Conservation (phyloP, 2,888 invertebrate genomes). For the Machimus rusticus region DNA sequence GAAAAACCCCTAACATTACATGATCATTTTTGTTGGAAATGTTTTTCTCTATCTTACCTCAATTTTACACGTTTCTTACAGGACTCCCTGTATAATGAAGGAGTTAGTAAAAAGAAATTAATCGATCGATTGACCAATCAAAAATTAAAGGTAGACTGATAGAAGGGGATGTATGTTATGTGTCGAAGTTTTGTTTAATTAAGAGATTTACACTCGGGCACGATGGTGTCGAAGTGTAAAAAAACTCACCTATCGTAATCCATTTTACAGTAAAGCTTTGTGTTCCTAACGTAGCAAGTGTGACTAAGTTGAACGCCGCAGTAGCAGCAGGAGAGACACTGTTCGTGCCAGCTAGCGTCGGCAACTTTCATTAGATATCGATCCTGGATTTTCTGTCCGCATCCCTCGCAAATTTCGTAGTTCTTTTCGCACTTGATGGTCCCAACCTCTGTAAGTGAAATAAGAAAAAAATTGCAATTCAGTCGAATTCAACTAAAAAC, state of each 20-base stretch:
- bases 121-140: background rate
- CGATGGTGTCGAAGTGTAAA: background rate
- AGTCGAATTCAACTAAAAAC: slow-evolving; percentile 20
- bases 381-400: slow-evolving; percentile 94
- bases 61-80: background rate
- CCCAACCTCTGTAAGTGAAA: slow-evolving; percentile 60
- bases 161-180: background rate
- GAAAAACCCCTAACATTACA: too few species aligned
- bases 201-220: background rate
- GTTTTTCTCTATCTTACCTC: background rate
- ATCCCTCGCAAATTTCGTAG: slow-evolving; percentile 91
- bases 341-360: slow-evolving; percentile 95
- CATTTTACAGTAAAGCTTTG: slow-evolving; percentile 94
- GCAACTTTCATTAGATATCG: slow-evolving; percentile 94
- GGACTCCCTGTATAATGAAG: background rate
- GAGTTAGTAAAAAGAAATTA: background rate
- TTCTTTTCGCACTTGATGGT: slow-evolving; percentile 80
- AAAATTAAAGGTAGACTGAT: background rate
- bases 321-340: slow-evolving; percentile 93
- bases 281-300: slow-evolving; percentile 93
- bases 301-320: slow-evolving; percentile 90
- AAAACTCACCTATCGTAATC: slow-evolving; percentile 90
- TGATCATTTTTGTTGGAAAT: background rate
- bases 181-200: background rate
- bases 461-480: slow-evolving; percentile 33